Percentiles rank a stretch among this genome's conserved stretches.
Evolutionary conservation across 2,797 vertebrate species (phyloP).

Genomic region (Anisognathus igniventris): DNA sequence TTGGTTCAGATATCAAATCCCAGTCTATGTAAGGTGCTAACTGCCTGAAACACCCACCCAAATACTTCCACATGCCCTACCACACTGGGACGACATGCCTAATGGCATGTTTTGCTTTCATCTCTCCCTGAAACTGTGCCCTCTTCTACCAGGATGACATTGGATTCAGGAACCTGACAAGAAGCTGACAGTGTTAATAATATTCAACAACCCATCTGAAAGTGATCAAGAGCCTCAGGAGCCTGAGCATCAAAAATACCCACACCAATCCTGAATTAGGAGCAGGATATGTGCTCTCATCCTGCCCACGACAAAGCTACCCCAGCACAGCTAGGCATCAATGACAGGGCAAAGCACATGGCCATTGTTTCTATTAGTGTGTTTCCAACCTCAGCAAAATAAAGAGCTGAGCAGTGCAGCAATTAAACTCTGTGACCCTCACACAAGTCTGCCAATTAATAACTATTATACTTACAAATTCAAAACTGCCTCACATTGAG

Average conservation of each 20-base stretch:
- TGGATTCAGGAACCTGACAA: neutral
- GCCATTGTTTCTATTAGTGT: neutral
- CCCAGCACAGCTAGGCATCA: neutral
- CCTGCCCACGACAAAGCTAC: neutral
- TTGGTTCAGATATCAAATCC: neutral
- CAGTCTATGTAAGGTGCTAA: neutral
- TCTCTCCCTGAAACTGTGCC: neutral
- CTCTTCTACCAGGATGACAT: neutral
- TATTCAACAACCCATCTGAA: neutral
- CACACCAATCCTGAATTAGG: neutral
- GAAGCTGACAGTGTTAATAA: neutral
- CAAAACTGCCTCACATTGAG: neutral
- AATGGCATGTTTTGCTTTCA: neutral
- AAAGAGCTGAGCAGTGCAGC: neutral
- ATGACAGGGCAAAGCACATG: neutral
- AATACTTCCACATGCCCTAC: neutral
- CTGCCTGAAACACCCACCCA: neutral
- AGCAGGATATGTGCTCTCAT: neutral
- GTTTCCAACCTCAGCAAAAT: neutral
- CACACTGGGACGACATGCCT: accelerated
- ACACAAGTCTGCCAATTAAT: neutral
- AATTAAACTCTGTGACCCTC: neutral
- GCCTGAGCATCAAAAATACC: accelerated
- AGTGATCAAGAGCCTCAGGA: neutral
- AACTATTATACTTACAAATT: neutral